Percentiles rank a stretch among this genome's conserved stretches.
phyloP scores from a whole-genome alignment of 1,140 invertebrate species.

The Lepidostoma basale region DNA sequence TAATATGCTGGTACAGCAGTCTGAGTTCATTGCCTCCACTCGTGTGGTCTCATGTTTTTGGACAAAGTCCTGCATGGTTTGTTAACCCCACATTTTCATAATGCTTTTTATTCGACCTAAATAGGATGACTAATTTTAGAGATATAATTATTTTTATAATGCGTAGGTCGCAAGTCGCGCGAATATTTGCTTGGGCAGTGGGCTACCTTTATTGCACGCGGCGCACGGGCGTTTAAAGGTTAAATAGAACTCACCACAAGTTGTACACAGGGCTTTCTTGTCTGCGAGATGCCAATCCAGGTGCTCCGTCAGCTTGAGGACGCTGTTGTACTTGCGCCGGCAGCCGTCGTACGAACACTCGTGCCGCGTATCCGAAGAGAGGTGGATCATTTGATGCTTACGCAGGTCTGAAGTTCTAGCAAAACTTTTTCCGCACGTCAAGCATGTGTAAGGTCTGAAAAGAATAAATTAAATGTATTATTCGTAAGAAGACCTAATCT shows the following conservation, averaged over 20 bases:
- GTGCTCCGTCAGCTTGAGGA: neutral
- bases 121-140: too few species aligned
- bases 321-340: neutral
- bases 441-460: conserved; percentile 34
- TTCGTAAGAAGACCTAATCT: neutral
- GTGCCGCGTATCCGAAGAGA: neutral
- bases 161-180: too few species aligned
- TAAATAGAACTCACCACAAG: conserved; percentile 24
- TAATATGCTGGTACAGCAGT: too few species aligned
- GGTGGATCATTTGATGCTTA: conserved; percentile 33
- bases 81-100: too few species aligned
- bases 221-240: neutral
- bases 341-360: neutral
- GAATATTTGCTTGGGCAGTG: too few species aligned
- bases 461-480: conserved; percentile 1
- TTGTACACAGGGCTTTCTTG: conserved; percentile 31
- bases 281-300: neutral
- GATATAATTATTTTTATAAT: too few species aligned
- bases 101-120: too few species aligned
- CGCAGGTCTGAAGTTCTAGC: conserved; percentile 24
- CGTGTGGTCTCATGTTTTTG: too few species aligned
- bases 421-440: conserved; percentile 30
- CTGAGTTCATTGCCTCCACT: too few species aligned
- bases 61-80: too few species aligned
- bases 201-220: too few species aligned